phyloP scores from a whole-genome alignment of 2,888 invertebrate genomes.

The Thereva nobilitata region DNA sequence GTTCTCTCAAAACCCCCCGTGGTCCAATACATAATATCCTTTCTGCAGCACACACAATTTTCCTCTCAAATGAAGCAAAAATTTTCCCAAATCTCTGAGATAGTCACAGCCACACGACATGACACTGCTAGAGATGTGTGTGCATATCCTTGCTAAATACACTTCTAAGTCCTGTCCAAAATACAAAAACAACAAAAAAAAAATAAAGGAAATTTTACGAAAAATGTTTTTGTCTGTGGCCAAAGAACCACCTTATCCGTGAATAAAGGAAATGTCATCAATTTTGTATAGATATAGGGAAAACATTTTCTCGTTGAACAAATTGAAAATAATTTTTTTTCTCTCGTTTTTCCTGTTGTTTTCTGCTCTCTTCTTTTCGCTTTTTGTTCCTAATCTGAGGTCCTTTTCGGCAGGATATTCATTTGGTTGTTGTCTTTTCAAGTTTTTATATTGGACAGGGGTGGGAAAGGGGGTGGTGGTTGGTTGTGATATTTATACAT shows the following conservation, averaged over 20 bases:
- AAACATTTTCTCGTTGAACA: conserved; percentile 39
- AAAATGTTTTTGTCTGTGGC: conserved; percentile 34
- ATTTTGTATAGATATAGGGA: conserved; percentile 41
- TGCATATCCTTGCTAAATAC: too few species aligned
- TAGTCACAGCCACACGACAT: too few species aligned
- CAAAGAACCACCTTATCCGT: conserved; percentile 37
- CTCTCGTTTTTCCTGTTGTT: conserved; percentile 30
- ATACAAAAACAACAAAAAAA: conserved; percentile 9
- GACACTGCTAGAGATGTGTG: too few species aligned
- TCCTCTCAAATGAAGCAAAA: too few species aligned
- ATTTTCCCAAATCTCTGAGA: too few species aligned
- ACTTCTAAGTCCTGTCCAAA: too few species aligned
- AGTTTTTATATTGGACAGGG: conserved; percentile 2
- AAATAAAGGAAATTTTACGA: conserved; percentile 8
- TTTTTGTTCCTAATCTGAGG: conserved; percentile 15
- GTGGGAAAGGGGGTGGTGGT: too few species aligned
- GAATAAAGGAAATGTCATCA: conserved; percentile 41
- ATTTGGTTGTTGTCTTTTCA: conserved; percentile 29
- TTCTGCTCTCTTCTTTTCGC: conserved; percentile 12
- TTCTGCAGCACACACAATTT: too few species aligned
- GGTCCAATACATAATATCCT: too few species aligned
- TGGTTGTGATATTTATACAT: too few species aligned
- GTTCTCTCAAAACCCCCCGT: too few species aligned
- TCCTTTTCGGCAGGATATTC: conserved; percentile 28
- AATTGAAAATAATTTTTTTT: conserved; percentile 39